Evolutionary conservation across 2,888 invertebrate species (phyloP).

Genomic region (Trimorus sp.): DNA sequence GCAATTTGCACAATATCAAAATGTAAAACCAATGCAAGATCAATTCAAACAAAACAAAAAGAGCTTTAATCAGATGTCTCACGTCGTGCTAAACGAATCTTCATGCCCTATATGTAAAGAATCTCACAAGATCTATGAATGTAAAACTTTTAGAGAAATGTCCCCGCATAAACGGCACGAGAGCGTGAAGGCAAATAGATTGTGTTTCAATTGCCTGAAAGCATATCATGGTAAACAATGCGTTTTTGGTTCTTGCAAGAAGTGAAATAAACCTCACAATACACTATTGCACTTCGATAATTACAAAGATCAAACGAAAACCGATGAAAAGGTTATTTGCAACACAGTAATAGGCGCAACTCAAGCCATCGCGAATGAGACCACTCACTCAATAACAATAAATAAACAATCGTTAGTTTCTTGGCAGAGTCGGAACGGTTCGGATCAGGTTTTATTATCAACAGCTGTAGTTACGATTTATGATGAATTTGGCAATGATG

Average conservation of each 20-base stretch:
- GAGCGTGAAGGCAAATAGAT: neutral
- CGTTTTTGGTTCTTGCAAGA: constrained; percentile 14
- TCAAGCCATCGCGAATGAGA: neutral
- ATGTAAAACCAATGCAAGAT: neutral
- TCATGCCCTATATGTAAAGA: constrained; percentile 2
- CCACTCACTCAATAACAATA: neutral
- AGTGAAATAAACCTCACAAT: constrained; percentile 30
- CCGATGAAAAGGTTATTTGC: constrained; percentile 4
- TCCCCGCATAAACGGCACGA: neutral
- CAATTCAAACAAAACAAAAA: neutral
- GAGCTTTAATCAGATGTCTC: neutral
- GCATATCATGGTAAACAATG: constrained; percentile 26
- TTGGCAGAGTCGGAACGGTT: constrained; percentile 6
- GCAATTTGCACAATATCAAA: neutral
- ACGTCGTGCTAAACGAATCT: neutral
- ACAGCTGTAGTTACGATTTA: neutral
- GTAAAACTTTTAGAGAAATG: constrained; percentile 5
- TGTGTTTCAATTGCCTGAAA: constrained; percentile 28
- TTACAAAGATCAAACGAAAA: neutral
- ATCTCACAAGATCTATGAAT: constrained; percentile 18
- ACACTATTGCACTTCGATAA: constrained; percentile 32
- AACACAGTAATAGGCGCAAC: constrained; percentile 9
- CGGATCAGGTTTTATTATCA: constrained; percentile 1
- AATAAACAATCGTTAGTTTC: constrained; percentile 5
- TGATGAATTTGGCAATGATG: neutral